Evolutionary conservation across 1,140 invertebrate species (phyloP), one percentile per base, ranked within the genome.

Genomic region (Drosophila tristis): DNA sequence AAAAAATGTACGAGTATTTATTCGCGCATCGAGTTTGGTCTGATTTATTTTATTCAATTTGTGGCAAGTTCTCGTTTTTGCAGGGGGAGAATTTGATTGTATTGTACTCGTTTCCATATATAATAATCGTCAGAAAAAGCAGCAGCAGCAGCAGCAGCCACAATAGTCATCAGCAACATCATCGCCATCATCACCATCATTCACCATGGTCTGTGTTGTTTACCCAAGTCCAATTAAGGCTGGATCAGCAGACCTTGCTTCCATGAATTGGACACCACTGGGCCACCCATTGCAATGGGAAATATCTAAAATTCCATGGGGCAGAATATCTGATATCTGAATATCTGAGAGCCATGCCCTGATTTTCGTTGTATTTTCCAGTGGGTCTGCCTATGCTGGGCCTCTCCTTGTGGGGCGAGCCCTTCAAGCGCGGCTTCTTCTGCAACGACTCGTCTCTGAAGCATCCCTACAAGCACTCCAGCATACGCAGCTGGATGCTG

Each of bases 381-480:
- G 96, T 96, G 90, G 95, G 95, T 44, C 92, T 96, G 59, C 93
- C 94, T 1, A 95, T 97, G 75, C 91, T 97, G 47, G 93, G 94
- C 50, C 95, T 96, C 74, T 96, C 94, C 80, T 78, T 96, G 2
- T 95, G 94, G 93, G 96, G 95, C 13, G 92, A 94, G 39, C 97
- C 98, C 0, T 97, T 95, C 91, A 93, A 97, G 64, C 93, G 98
- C 57, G 98, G 98, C 6, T 99, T 99, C 93, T 99, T 97, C 93
- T 99, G 98, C 93, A 95, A 97, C 91, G 98, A 99, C 93, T 96
- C 98, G 82, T 97, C 97, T 5, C 94, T 99, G 42, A 95, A 94
- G 73, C 97, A 98, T 93, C 98, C 98, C 7, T 96, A 94, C 90
- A 94, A 95, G 61, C 93, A 94, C 2, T 97, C 96, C 0, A 98